Conservation (phyloP, 1,140 invertebrate genomes). For the Cydia fagiglandana region DNA sequence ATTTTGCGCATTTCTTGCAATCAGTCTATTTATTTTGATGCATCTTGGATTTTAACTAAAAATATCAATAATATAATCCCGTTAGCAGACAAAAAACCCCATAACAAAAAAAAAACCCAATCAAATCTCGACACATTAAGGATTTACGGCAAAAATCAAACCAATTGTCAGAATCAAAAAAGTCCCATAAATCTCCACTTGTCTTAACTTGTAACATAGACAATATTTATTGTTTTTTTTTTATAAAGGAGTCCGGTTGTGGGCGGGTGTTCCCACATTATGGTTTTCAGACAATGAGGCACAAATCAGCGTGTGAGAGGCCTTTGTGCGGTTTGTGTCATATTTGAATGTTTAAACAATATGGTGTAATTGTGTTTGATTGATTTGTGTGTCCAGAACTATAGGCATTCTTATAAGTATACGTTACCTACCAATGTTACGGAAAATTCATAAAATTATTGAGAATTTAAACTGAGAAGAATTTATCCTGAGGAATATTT, state of each 20-base stretch:
- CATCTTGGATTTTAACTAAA: no score
- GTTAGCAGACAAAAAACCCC: not conserved
- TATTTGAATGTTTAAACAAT: not conserved
- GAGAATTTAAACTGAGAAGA: no score
- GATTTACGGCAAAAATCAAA: slow-evolving; percentile 26
- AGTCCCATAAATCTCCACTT: not conserved
- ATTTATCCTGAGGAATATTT: no score
- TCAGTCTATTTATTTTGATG: no score
- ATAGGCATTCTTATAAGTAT: no score
- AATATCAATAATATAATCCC: not conserved
- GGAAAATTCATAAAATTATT: no score
- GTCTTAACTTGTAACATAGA: slow-evolving; percentile 1
- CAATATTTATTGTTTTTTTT: slow-evolving; percentile 9
- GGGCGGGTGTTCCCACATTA: slow-evolving; percentile 23
- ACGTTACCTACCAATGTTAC: no score
- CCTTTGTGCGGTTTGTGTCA: not conserved
- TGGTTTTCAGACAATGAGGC: slow-evolving; percentile 1
- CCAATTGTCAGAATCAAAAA: slow-evolving; percentile 12
- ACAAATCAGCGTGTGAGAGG: slow-evolving; percentile 18
- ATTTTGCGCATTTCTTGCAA: no score
- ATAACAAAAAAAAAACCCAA: not conserved
- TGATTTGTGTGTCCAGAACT: not conserved
- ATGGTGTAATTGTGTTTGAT: slow-evolving; percentile 3
- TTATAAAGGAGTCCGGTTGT: not conserved
- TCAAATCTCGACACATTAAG: slow-evolving; percentile 8